phyloP scores from a whole-genome alignment of 2,113 vertebrate species.

The Clinocottus analis region DNA sequence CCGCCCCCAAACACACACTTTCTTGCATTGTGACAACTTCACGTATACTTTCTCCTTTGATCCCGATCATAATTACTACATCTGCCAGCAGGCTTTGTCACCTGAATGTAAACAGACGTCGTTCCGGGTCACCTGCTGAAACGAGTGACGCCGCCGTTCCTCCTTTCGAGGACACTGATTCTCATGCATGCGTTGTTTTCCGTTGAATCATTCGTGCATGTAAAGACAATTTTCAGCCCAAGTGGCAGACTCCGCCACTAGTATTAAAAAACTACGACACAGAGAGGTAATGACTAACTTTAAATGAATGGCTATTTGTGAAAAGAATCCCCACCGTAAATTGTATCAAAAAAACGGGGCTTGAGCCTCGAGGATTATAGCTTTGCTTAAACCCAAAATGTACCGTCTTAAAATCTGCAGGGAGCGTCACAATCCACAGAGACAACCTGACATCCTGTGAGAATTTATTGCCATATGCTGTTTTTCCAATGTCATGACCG shows the following conservation, averaged over 20 bases:
- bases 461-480: slow-evolving; percentile 16
- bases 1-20: too few species aligned
- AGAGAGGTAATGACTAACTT: neutral
- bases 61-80: slow-evolving; percentile 25
- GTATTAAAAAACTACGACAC: neutral
- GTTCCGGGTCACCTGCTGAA: slow-evolving; percentile 12
- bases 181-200: slow-evolving; percentile 26
- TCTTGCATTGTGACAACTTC: neutral
- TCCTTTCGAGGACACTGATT: slow-evolving; percentile 13
- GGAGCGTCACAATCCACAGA: slow-evolving; percentile 13
- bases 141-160: slow-evolving; percentile 12
- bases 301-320: neutral
- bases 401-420: slow-evolving; percentile 13
- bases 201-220: slow-evolving; percentile 4
- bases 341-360: neutral
- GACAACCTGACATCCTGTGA: slow-evolving; percentile 16
- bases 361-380: neutral
- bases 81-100: slow-evolving; percentile 28
- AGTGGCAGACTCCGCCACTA: neutral
- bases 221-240: slow-evolving; percentile 12
- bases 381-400: neutral
- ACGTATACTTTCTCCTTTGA: slow-evolving; percentile 7
- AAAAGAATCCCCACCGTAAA: rapidly evolving
- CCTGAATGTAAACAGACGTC: slow-evolving; percentile 12
- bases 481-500: slow-evolving; percentile 53